phyloP scores from a whole-genome alignment of 2,113 vertebrate genomes.

The Pyxicephalus adspersus region DNA sequence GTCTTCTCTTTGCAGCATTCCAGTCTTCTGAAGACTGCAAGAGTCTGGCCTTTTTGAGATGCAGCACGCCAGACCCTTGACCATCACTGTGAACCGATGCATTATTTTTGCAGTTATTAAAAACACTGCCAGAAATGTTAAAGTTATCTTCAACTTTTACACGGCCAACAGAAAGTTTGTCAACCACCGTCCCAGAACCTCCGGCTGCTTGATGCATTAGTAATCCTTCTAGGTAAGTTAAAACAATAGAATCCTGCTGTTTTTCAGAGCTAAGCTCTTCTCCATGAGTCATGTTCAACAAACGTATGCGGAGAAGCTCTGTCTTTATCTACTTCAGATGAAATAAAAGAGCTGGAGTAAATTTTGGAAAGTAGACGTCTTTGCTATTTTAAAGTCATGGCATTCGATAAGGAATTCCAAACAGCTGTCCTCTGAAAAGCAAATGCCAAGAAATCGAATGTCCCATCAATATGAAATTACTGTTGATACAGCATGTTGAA shows the following conservation, averaged over 20 bases:
- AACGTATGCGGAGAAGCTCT: constrained; percentile 80
- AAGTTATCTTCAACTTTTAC: constrained; percentile 84
- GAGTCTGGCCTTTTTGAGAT: constrained; percentile 94
- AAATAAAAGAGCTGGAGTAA: constrained; percentile 58
- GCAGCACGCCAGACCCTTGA: constrained; percentile 84
- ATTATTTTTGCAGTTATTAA: constrained; percentile 82
- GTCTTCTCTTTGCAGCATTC: constrained; percentile 85
- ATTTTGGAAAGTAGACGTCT: constrained; percentile 60
- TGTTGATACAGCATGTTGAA: constrained; percentile 43
- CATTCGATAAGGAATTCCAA: constrained; percentile 58
- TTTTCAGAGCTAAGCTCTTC: constrained; percentile 99
- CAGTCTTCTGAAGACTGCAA: constrained; percentile 91
- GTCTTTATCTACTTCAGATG: constrained; percentile 70
- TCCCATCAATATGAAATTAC: constrained; percentile 58
- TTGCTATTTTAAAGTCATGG: constrained; percentile 54
- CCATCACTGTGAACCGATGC: constrained; percentile 77
- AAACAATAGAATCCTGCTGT: constrained; percentile 99
- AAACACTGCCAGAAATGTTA: constrained; percentile 75
- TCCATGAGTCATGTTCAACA: constrained; percentile 99
- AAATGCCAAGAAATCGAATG: constrained; percentile 51
- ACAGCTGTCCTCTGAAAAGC: constrained; percentile 59
- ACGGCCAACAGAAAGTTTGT: constrained; percentile 81
- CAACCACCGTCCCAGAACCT: constrained; percentile 87
- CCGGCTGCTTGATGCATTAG: constrained; percentile 98
- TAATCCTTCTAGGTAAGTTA: constrained; percentile 99